Evolutionary conservation across 2,113 vertebrate genomes (phyloP).

Genomic region (Casuarius casuarius): DNA sequence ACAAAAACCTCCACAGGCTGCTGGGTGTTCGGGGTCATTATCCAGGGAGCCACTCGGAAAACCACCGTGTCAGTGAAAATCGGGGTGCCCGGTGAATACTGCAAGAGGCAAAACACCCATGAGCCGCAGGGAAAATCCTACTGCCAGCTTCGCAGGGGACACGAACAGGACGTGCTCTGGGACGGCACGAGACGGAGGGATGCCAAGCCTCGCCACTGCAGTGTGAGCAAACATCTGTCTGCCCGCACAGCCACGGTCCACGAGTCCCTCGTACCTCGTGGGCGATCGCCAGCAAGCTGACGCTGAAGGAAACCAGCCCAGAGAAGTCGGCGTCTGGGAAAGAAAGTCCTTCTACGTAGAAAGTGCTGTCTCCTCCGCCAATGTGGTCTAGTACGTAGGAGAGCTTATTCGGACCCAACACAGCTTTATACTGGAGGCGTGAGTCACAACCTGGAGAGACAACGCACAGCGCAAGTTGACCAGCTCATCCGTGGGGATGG

Average conservation of each 20-base stretch:
- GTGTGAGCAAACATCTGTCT: background rate
- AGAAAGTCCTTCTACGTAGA: constrained; percentile 87
- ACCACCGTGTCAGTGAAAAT: constrained; percentile 89
- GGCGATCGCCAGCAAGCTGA: constrained; percentile 81
- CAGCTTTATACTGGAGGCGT: constrained; percentile 44
- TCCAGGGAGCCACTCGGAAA: constrained; percentile 92
- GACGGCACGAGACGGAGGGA: background rate
- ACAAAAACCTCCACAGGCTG: constrained; percentile 87
- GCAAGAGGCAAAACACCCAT: rapidly evolving
- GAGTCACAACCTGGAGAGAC: constrained; percentile 41
- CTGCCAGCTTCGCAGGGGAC: rapidly evolving
- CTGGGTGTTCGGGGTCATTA: constrained; percentile 96
- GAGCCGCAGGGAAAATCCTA: rapidly evolving
- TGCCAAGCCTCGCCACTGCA: background rate
- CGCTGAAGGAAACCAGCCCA: constrained; percentile 81
- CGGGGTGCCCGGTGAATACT: constrained; percentile 79
- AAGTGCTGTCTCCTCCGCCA: constrained; percentile 54
- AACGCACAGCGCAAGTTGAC: background rate
- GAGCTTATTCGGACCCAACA: constrained; percentile 76
- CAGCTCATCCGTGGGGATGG: background rate
- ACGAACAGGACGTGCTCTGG: rapidly evolving
- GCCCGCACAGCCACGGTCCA: background rate
- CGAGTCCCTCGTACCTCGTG: constrained; percentile 57
- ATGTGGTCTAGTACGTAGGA: constrained; percentile 75
- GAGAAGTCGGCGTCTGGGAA: constrained; percentile 86